Base-by-base conservation (phyloP, 92 coral and sea anemone species). In the Actinernus sp. region DNA sequence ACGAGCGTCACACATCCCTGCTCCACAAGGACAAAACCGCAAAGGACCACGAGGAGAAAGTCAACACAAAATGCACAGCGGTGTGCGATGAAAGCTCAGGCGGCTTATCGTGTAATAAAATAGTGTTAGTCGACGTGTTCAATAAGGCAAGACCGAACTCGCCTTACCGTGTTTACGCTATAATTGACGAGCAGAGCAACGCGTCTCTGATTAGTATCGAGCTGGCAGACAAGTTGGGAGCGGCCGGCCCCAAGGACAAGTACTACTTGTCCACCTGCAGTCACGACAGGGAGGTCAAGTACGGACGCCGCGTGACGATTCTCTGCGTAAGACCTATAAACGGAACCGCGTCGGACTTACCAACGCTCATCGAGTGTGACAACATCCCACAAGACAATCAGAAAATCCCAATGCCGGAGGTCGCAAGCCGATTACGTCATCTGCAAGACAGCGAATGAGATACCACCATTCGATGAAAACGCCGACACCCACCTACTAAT, bases 371-470 rank as follows among this genome's bases (percentile, higher is more conserved):
- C 31, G 59, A 52, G 59, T 52, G 59, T 18, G 59, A 52, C 31
- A 6, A 11, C 11, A 52, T 52, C 8, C 59, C 59, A 11, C 11
- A 52, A 18, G 59, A 52, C 59, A 52, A 52, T 27, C 16, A 10
- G 18, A 31, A 52, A 52, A 52, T 52, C 7, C 59, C 59, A 12
- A 18, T 31, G 18, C 59, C 59, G 22, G 79, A 79, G 81, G 78
- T 69, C 47, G 74, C 66, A 41, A 84, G 63, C 65, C 60, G 61
- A 22, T 85, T 79, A 31, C 92, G 78, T n/a, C 87, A 85, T 52
- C 62, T 85, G 3, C 38, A 26, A 43, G 30, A 78, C 68, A 32
- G 78, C 85, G 33, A 55, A 59, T 38, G 71, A 78, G 45, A 80
- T 79, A 49, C 88, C 75, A 36, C 79, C 83, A 1, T 21, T 74